Base-by-base conservation (phyloP, 2,113 vertebrate genomes). In the Ceratotherium simum region DNA sequence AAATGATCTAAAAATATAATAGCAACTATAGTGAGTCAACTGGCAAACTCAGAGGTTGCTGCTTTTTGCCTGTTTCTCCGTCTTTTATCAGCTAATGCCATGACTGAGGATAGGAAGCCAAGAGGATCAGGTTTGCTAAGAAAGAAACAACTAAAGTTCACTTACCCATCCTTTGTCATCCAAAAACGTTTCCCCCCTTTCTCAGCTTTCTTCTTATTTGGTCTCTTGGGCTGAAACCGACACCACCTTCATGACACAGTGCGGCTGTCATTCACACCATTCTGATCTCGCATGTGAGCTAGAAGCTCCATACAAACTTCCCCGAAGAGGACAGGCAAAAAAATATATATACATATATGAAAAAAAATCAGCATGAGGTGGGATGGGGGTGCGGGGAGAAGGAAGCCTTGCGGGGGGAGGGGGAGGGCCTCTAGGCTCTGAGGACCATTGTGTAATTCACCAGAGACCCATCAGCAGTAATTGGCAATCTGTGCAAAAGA, bases 101-200 rank as follows among this genome's bases (percentile, higher is more conserved):
- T 8, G 13, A 4, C 95, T 94, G 95, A 95, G 97, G 39, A 95
- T 96, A 95, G n/a, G 79, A 70, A 96, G 89, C 95, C 36, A 54
- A 36, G 96, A 80, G 95, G 97, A 97, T 97, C 97, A 88, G 98
- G 97, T 78, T 85, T 97, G 96, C 97, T 97, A 95, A 91, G 97
- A 86, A 96, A 86, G 95, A 98, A 98, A 97, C 98, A 98, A 91
- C 95, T 98, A 99, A 99, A 99, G 99, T 99, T 99, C 98, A 98
- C 99, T 99, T 98, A 99, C 99, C 98, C 98, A 98, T 98, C 96
- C 98, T 98, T 98, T 97, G 98, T 98, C 98, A 98, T 98, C 98
- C 98, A 86, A 97, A 97, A 95, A 69, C 95, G 93, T 82, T 69
- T 92, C 81, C 95, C 96, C 96, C 90, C 94, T 97, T 89, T 97